Percentiles rank a stretch among this genome's conserved stretches.
phyloP scores from a whole-genome alignment of 2,888 invertebrate species.

The Tridacna gigas region DNA sequence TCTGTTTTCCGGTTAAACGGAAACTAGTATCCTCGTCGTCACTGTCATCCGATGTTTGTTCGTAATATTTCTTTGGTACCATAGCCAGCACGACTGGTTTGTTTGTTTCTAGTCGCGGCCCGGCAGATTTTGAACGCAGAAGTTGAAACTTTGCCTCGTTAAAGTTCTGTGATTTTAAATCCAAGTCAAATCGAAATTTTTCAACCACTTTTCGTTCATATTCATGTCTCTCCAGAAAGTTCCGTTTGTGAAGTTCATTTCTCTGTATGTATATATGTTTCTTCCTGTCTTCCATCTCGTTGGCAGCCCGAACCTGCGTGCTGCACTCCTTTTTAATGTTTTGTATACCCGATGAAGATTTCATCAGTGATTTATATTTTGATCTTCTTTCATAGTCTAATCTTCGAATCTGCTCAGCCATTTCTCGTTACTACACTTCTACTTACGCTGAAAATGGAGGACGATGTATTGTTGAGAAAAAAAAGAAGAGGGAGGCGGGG shows the following conservation, averaged over 20 bases:
- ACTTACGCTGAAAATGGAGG: no score
- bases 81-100: conserved; percentile 32
- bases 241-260: conserved; percentile 47
- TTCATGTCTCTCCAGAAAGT: conserved; percentile 51
- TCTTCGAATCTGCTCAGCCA: conserved; percentile 63
- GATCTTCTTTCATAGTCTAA: conserved; percentile 62
- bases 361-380: conserved; percentile 45
- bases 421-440: neutral
- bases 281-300: conserved; percentile 59
- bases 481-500: no score
- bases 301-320: conserved; percentile 61
- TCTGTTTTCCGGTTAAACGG: neutral
- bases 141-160: conserved; percentile 62
- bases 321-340: conserved; percentile 65
- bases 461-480: no score
- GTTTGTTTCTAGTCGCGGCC: conserved; percentile 26
- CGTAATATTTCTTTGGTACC: conserved; percentile 47
- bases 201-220: conserved; percentile 59
- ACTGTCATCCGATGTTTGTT: conserved; percentile 15
- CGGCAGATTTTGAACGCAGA: conserved; percentile 43
- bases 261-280: conserved; percentile 41
- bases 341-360: conserved; percentile 30
- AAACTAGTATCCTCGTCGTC: neutral
- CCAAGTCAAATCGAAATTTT: conserved; percentile 57
- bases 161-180: conserved; percentile 62